Percentiles rank a stretch among this genome's conserved stretches.
Conservation (phyloP, 2,113 vertebrate species). For the Paramormyrops kingsleyae region DNA sequence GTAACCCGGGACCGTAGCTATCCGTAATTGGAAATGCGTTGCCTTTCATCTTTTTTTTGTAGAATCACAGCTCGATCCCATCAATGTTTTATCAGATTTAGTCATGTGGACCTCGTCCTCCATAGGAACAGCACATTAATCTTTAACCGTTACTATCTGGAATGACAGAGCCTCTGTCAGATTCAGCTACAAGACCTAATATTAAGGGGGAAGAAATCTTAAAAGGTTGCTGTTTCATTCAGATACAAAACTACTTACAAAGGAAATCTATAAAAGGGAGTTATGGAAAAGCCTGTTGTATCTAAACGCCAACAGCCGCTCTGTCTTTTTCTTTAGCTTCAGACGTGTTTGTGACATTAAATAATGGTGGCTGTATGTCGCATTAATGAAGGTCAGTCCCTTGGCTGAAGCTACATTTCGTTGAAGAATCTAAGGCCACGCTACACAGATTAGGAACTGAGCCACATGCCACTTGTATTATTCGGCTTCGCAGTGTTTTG, state of each 20-base stretch:
- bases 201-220: background rate
- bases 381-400: background rate
- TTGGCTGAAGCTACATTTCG: background rate
- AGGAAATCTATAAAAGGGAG: background rate
- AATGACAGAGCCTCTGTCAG: background rate
- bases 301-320: constrained; percentile 1
- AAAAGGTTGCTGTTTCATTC: background rate
- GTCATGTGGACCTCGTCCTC: background rate
- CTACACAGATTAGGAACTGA: background rate
- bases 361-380: background rate
- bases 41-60: background rate
- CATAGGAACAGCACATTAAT: background rate
- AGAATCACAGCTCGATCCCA: background rate
- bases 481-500: background rate
- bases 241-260: background rate
- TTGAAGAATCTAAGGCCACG: background rate
- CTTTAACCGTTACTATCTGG: background rate
- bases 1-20: background rate
- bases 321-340: background rate
- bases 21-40: constrained; percentile 2
- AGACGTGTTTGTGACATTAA: background rate
- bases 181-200: background rate
- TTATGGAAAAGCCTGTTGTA: background rate
- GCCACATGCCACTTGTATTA: background rate
- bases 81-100: constrained; percentile 15